A percentile compares a stretch with the other conserved stretches of the same genome.
Evolutionary conservation across 2,888 invertebrate genomes (phyloP).

Genomic region (Ormia ochracea): DNA sequence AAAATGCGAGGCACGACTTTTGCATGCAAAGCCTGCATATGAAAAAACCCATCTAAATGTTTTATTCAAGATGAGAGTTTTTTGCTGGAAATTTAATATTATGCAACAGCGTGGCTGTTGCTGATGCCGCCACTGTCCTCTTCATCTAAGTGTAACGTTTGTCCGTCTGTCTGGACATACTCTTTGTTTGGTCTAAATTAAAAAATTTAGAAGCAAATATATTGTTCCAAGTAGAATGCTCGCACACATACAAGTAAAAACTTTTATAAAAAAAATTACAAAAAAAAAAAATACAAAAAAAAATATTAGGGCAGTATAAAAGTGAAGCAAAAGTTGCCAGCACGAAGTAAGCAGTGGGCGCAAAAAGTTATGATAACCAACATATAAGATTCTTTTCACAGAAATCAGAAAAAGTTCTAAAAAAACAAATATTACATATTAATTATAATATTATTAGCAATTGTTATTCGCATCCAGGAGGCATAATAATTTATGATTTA

Average conservation of each 20-base stretch:
- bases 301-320: conserved; percentile 5
- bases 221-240: neutral
- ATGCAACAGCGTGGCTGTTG: conserved; percentile 33
- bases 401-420: too few species aligned
- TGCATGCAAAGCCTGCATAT: conserved; percentile 6
- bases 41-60: conserved; percentile 12
- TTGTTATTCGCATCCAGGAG: too few species aligned
- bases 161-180: conserved; percentile 51
- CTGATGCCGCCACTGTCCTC: neutral
- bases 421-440: too few species aligned
- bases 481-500: too few species aligned
- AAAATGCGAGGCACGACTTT: conserved; percentile 47
- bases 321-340: neutral
- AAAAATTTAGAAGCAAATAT: conserved; percentile 42
- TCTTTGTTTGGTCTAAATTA: conserved; percentile 63
- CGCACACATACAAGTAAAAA: neutral
- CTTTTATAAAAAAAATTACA: neutral
- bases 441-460: too few species aligned
- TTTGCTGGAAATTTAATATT: conserved; percentile 32
- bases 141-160: conserved; percentile 34
- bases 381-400: neutral
- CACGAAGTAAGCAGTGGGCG: neutral
- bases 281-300: neutral
- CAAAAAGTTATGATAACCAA: neutral
- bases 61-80: conserved; percentile 46